Evolutionary conservation across 2,797 vertebrate genomes (phyloP).

Genomic region (Trachurus trachurus): DNA sequence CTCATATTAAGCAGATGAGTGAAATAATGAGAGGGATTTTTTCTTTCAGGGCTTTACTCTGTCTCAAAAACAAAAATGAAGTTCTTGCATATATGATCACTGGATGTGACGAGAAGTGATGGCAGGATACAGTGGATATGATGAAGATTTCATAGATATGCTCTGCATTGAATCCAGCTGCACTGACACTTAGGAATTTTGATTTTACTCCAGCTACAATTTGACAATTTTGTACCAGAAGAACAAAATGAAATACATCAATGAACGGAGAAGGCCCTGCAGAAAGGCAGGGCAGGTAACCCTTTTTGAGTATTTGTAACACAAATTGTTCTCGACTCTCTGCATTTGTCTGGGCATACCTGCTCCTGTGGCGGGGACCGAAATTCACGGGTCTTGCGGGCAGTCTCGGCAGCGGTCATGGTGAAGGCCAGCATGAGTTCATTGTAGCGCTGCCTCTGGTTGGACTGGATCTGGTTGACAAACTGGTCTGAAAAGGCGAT

Average conservation of each 20-base stretch:
- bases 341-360: slow-evolving; percentile 74
- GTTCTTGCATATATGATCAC: not conserved
- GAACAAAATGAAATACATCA: not conserved
- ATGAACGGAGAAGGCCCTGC: not conserved
- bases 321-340: not conserved
- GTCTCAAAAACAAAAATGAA: not conserved
- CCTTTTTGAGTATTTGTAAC: not conserved
- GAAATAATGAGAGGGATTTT: not conserved
- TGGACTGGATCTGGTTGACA: slow-evolving; percentile 90
- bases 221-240: not conserved
- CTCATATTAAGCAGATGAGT: not conserved
- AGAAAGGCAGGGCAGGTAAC: not conserved
- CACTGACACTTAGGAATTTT: not conserved
- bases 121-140: not conserved
- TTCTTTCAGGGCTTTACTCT: not conserved
- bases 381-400: slow-evolving; percentile 94
- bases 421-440: slow-evolving; percentile 92
- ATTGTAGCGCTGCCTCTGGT: slow-evolving; percentile 92
- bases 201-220: not conserved
- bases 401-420: slow-evolving; percentile 95
- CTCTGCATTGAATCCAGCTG: not conserved
- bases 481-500: slow-evolving; percentile 93
- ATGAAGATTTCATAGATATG: too few species aligned
- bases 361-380: slow-evolving; percentile 96
- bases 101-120: not conserved